Percentiles rank a stretch among this genome's conserved stretches.
These are phyloP conservation scores for Pocillopora meandrina DNA, from an alignment of 92 coral and sea anemone genomes.

Conservation along the genomic window DNA sequence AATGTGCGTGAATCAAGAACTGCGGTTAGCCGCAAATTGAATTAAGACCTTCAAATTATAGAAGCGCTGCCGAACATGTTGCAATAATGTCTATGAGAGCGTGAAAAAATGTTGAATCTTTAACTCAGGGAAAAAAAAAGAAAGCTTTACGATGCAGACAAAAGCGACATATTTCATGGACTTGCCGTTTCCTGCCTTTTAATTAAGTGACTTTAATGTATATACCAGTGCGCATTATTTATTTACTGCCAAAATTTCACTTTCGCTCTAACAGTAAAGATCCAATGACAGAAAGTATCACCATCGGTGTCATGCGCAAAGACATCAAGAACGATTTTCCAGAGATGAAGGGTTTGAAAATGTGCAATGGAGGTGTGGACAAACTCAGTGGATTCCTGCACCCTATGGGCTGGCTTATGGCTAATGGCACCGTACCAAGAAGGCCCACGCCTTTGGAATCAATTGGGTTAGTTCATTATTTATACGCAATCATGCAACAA, in stretches of 20 bases:
- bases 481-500: not conserved
- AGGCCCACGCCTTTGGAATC: slow-evolving; percentile 16
- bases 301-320: slow-evolving; percentile 56
- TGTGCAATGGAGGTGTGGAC: slow-evolving; percentile 50
- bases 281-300: slow-evolving; percentile 46
- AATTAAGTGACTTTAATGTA: not conserved
- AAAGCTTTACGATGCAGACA: no score
- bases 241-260: not conserved
- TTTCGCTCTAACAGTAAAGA: slow-evolving; percentile 21
- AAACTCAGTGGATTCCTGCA: slow-evolving; percentile 53
- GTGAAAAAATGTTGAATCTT: no score
- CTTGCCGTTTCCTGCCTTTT: not conserved
- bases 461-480: slow-evolving; percentile 14
- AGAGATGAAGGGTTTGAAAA: slow-evolving; percentile 33
- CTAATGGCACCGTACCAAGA: slow-evolving; percentile 60
- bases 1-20: no score
- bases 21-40: no score
- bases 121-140: no score
- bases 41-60: no score
- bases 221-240: not conserved
- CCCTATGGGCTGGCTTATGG: slow-evolving; percentile 59
- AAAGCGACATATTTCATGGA: no score
- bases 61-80: no score
- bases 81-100: no score
- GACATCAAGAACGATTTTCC: slow-evolving; percentile 15